Evolutionary conservation across 2,113 vertebrate genomes (phyloP).

Genomic region (Strix uralensis): DNA sequence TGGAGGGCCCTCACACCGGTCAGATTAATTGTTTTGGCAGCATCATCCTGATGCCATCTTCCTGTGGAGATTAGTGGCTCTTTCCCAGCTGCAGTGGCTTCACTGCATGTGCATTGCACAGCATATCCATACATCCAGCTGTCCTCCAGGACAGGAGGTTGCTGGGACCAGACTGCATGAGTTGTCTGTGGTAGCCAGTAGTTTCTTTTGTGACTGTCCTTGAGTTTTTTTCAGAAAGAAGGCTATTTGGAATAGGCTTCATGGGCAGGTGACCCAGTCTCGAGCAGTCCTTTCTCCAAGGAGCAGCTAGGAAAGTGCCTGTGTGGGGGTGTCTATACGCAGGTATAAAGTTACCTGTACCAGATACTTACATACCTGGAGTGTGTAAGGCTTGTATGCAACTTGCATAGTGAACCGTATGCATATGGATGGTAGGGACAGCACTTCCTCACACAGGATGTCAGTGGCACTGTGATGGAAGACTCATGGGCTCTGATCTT

Average conservation of each 20-base stretch:
- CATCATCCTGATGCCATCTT: neutral
- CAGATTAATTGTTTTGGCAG: neutral
- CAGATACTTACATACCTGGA: neutral
- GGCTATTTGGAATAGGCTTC: neutral
- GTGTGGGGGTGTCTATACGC: neutral
- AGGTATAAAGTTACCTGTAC: neutral
- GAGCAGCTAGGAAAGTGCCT: neutral
- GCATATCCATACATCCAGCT: fast-evolving
- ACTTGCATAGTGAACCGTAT: fast-evolving
- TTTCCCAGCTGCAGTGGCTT: neutral
- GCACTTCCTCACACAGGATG: fast-evolving
- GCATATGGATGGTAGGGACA: neutral
- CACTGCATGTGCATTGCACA: fast-evolving
- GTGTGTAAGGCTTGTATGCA: neutral
- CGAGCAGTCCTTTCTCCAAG: neutral
- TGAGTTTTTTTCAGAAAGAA: neutral
- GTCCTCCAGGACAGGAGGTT: neutral
- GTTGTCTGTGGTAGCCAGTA: fast-evolving
- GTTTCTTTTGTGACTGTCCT: neutral
- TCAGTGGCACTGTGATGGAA: neutral
- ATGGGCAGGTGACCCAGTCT: fast-evolving
- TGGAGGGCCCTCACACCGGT: neutral
- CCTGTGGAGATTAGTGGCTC: neutral
- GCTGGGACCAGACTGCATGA: neutral
- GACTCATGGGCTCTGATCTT: fast-evolving